A percentile compares a stretch with the other conserved stretches of the same genome.
Evolutionary conservation across 2,888 invertebrate genomes (phyloP).

Genomic region (Aphrophora alni): DNA sequence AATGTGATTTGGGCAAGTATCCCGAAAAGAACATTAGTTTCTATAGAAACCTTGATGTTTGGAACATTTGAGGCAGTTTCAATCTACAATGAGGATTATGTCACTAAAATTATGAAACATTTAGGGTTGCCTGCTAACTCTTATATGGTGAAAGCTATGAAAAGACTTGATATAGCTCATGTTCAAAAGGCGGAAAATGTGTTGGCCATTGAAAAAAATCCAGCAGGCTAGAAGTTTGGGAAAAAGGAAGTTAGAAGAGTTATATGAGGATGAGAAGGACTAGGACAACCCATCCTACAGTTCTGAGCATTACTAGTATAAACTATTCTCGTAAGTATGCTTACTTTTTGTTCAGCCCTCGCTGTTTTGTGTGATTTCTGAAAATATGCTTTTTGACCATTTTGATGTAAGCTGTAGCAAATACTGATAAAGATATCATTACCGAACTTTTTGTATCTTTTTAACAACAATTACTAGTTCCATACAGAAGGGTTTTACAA

Average conservation of each 20-base stretch:
- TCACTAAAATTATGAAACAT: conserved; percentile 2
- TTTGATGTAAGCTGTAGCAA: too few species aligned
- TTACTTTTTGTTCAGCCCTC: too few species aligned
- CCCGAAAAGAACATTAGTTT: not conserved
- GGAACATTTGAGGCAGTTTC: conserved; percentile 4
- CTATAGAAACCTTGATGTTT: not conserved
- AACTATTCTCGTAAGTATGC: too few species aligned
- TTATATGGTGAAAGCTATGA: conserved; percentile 1
- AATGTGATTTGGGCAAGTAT: not conserved
- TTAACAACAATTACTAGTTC: too few species aligned
- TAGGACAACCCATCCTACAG: too few species aligned
- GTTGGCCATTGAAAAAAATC: not conserved
- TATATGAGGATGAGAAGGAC: not conserved
- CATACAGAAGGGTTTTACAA: too few species aligned
- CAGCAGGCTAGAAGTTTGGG: not conserved
- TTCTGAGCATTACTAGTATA: too few species aligned
- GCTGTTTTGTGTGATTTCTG: too few species aligned
- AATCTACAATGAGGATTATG: conserved; percentile 10
- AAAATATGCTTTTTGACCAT: too few species aligned
- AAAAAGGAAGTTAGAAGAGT: not conserved
- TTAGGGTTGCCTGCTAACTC: not conserved
- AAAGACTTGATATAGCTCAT: not conserved
- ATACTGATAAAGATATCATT: too few species aligned
- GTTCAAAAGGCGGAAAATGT: not conserved
- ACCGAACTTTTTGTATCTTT: too few species aligned